Percentiles rank a stretch among this genome's conserved stretches.
Conservation (phyloP, 2,888 invertebrate genomes). For the Rugalucina vietnamica region DNA sequence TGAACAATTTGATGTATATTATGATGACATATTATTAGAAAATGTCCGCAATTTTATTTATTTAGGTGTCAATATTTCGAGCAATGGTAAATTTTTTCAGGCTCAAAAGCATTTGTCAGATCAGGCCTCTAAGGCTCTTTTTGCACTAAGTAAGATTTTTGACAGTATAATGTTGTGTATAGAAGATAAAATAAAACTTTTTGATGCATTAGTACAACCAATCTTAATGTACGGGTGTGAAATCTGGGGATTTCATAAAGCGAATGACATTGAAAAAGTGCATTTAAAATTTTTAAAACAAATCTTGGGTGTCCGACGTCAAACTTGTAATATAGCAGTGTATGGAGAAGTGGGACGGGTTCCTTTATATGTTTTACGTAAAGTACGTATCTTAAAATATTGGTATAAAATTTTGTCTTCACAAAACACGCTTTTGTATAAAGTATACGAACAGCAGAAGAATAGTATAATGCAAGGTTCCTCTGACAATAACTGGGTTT, state of each 20-base stretch:
- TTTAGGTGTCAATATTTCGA: background rate
- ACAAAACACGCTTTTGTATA: background rate
- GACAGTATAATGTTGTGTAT: background rate
- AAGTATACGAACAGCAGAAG: background rate
- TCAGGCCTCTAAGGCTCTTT: background rate
- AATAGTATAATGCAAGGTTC: background rate
- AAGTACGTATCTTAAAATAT: slow-evolving; percentile 23
- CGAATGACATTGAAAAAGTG: slow-evolving; percentile 23
- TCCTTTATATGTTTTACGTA: slow-evolving; percentile 10
- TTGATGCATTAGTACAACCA: slow-evolving; percentile 25
- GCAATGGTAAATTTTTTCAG: background rate
- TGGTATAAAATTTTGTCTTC: slow-evolving; percentile 26
- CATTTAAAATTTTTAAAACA: slow-evolving; percentile 25
- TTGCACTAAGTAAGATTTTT: background rate
- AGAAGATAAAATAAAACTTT: slow-evolving; percentile 14
- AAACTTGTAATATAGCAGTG: slow-evolving; percentile 27
- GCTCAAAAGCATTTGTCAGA: background rate
- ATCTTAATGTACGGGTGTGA: slow-evolving; percentile 12
- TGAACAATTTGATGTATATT: background rate
- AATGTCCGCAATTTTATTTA: background rate
- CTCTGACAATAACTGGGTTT: background rate
- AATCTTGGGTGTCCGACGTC: background rate
- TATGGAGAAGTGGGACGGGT: slow-evolving; percentile 24
- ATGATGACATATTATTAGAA: background rate
- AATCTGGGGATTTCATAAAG: slow-evolving; percentile 23